These are phyloP conservation scores for Xenopus borealis DNA, from an alignment of 2,113 vertebrate species.

Conservation along the genomic window DNA sequence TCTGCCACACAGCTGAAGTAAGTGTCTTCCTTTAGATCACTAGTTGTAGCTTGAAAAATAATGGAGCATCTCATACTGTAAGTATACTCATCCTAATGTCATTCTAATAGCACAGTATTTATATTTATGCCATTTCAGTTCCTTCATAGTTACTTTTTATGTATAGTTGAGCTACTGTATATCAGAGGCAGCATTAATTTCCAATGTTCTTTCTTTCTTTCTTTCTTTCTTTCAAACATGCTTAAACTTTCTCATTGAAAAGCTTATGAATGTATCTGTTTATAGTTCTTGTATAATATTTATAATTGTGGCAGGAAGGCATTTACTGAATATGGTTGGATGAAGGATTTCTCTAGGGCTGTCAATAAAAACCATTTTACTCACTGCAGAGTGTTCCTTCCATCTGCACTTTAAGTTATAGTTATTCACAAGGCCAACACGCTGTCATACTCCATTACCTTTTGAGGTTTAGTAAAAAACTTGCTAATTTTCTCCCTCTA, in stretches of 20 bases:
- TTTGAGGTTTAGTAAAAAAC: conserved; percentile 22
- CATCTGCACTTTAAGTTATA: conserved; percentile 41
- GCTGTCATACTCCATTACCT: conserved; percentile 40
- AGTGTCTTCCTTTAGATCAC: too few species aligned
- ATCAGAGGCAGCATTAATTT: too few species aligned
- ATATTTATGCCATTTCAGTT: too few species aligned
- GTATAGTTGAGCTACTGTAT: too few species aligned
- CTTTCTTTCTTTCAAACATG: too few species aligned
- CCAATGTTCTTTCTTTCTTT: too few species aligned
- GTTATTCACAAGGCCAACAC: conserved; percentile 40
- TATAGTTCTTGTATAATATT: conserved; percentile 3
- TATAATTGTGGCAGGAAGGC: conserved; percentile 3
- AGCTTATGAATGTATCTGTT: conserved; percentile 23
- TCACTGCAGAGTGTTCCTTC: conserved; percentile 34
- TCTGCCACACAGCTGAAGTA: too few species aligned
- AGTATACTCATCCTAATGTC: too few species aligned
- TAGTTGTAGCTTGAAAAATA: too few species aligned
- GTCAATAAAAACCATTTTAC: conserved; percentile 40
- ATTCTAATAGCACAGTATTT: too few species aligned
- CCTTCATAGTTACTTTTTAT: too few species aligned
- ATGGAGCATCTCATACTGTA: too few species aligned
- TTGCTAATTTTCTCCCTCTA: neutral
- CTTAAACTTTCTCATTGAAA: neutral
- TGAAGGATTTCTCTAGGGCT: conserved; percentile 40
- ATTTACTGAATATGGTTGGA: conserved; percentile 21